Evolutionary conservation across 2,113 vertebrate genomes (phyloP).

Genomic region (Xenus cinereus): DNA sequence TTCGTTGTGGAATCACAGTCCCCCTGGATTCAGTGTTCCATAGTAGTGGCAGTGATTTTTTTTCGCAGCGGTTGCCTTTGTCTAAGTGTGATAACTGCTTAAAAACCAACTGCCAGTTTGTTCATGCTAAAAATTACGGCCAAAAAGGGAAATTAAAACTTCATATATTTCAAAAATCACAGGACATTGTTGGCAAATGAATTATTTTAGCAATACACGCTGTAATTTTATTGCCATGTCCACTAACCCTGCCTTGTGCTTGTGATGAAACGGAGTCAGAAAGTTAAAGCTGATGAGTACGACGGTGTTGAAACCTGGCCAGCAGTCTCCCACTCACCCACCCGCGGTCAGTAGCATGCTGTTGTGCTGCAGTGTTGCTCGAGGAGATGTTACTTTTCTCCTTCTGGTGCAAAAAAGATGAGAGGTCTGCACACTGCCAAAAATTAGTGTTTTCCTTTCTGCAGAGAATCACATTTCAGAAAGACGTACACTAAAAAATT

Average conservation of each 20-base stretch:
- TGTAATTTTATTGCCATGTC: background rate
- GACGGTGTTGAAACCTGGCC: background rate
- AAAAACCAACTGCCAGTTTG: background rate
- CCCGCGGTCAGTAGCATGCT: background rate
- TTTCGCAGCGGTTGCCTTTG: background rate
- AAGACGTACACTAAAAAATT: background rate
- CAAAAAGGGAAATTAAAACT: background rate
- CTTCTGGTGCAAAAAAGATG: background rate
- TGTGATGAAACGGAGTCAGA: background rate
- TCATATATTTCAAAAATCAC: background rate
- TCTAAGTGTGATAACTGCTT: background rate
- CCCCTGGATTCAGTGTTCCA: background rate
- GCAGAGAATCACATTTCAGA: background rate
- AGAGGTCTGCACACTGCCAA: background rate
- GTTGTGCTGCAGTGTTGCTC: background rate
- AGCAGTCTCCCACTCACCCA: background rate
- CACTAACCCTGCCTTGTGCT: background rate
- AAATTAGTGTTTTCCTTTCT: background rate
- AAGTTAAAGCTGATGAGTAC: background rate
- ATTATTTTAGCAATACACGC: background rate
- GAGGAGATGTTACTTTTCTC: background rate
- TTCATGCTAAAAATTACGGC: background rate
- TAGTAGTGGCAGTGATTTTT: background rate
- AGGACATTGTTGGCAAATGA: fast-evolving
- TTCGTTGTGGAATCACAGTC: background rate